phyloP scores from a whole-genome alignment of 2,888 invertebrate genomes.

The Bhutanitis thaidina region DNA sequence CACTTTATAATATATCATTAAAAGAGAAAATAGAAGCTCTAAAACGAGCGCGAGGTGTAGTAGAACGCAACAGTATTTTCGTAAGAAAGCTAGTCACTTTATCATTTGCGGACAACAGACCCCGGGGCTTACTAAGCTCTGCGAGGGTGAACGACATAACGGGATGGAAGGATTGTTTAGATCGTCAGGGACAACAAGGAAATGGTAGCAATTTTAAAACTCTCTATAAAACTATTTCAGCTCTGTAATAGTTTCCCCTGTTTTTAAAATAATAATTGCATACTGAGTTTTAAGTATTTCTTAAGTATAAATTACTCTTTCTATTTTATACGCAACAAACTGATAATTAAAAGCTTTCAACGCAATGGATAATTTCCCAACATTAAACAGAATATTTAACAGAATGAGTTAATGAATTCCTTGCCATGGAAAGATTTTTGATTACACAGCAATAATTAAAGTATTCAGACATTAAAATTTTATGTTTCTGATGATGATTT shows the following conservation, averaged over 20 bases:
- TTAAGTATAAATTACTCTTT: too few relatives aligned
- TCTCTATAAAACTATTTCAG: constrained; percentile 32
- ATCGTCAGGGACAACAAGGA: constrained; percentile 29
- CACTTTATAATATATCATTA: constrained; percentile 14
- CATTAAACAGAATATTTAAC: too few relatives aligned
- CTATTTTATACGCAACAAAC: too few relatives aligned
- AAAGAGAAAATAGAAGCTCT: constrained; percentile 17
- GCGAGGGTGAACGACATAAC: constrained; percentile 41
- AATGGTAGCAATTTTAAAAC: constrained; percentile 50
- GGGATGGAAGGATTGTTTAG: constrained; percentile 48
- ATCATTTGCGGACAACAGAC: constrained; percentile 67
- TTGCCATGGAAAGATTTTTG: too few relatives aligned
- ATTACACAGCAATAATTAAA: too few relatives aligned
- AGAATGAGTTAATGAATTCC: too few relatives aligned
- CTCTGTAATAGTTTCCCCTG: constrained; percentile 9
- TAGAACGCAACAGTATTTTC: constrained; percentile 34
- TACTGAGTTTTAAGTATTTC: too few relatives aligned
- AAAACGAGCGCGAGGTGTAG: constrained; percentile 20
- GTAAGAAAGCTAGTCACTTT: constrained; percentile 60
- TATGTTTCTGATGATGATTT: not conserved
- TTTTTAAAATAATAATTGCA: too few relatives aligned
- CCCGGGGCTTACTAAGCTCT: constrained; percentile 44
- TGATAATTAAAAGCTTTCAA: not conserved
- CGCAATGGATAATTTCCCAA: too few relatives aligned
- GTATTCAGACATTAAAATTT: too few relatives aligned